Percentiles rank a stretch among this genome's conserved stretches.
Conservation (phyloP, 2,797 vertebrate genomes). For the Myiotriccus ornatus region DNA sequence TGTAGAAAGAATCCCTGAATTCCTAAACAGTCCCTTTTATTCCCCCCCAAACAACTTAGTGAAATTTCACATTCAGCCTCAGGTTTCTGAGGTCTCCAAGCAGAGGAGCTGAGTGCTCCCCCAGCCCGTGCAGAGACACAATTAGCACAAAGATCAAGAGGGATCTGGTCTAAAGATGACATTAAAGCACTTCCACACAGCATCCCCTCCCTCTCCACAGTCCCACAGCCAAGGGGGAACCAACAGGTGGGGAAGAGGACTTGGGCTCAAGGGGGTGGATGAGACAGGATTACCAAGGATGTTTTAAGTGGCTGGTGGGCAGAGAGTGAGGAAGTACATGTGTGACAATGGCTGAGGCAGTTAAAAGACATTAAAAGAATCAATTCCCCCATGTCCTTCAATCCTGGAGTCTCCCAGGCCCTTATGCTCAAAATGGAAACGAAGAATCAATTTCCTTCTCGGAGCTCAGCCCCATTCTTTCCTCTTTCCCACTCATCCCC, state of each 20-base stretch:
- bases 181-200: not conserved
- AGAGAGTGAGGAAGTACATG: not conserved
- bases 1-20: not conserved
- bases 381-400: not conserved
- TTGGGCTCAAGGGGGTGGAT: not conserved
- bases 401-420: slow-evolving; percentile 3
- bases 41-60: not conserved
- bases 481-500: slow-evolving; percentile 14
- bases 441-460: slow-evolving; percentile 9
- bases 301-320: not conserved
- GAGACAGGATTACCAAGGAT: not conserved
- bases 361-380: not conserved
- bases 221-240: not conserved
- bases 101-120: not conserved
- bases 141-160: not conserved
- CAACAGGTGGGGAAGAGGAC: slow-evolving; percentile 21
- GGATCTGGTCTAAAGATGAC: not conserved
- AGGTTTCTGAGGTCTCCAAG: not conserved
- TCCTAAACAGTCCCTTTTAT: not conserved
- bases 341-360: not conserved
- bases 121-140: not conserved
- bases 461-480: not conserved
- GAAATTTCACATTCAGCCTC: not conserved
- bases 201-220: not conserved
- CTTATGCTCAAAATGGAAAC: not conserved